Percentiles rank a stretch among this genome's conserved stretches.
Evolutionary conservation across 2,113 vertebrate genomes (phyloP).

Genomic region (Centropristis striata): DNA sequence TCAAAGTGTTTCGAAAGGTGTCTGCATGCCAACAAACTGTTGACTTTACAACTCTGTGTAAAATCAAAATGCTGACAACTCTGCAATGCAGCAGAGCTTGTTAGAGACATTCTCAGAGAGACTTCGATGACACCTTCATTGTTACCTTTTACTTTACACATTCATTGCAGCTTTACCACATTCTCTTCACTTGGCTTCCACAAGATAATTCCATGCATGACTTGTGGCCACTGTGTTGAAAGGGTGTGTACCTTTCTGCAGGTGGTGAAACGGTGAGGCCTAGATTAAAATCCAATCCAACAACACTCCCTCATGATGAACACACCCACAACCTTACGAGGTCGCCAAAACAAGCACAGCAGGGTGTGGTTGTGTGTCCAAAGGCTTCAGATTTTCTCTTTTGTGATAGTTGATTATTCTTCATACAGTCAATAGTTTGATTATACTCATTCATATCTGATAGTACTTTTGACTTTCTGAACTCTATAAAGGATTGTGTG

Average conservation of each 20-base stretch:
- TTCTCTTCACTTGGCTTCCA: slow-evolving; percentile 19
- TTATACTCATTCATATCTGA: slow-evolving; percentile 4
- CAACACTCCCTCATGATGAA: slow-evolving; percentile 40
- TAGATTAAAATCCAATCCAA: slow-evolving; percentile 49
- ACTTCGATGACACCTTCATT: not conserved
- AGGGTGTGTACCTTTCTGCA: slow-evolving; percentile 61
- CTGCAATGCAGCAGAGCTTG: slow-evolving; percentile 13
- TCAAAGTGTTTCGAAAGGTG: slow-evolving; percentile 13
- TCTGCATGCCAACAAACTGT: slow-evolving; percentile 40
- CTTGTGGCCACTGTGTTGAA: slow-evolving; percentile 21
- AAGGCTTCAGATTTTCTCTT: slow-evolving; percentile 39
- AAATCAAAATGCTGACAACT: not conserved
- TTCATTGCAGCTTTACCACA: slow-evolving; percentile 32
- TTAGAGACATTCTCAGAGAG: not conserved
- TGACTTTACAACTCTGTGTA: slow-evolving; percentile 32
- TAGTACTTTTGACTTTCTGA: not conserved
- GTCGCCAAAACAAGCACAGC: slow-evolving; percentile 57
- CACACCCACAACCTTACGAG: slow-evolving; percentile 52
- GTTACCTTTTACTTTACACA: slow-evolving; percentile 17
- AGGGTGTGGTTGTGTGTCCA: slow-evolving; percentile 54
- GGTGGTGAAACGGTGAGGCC: slow-evolving; percentile 58
- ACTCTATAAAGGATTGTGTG: not conserved
- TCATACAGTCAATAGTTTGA: not conserved
- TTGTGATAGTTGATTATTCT: slow-evolving; percentile 22
- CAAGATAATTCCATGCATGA: slow-evolving; percentile 40